phyloP scores from a whole-genome alignment of 2,888 invertebrate genomes.

The Orthosia gothica region DNA sequence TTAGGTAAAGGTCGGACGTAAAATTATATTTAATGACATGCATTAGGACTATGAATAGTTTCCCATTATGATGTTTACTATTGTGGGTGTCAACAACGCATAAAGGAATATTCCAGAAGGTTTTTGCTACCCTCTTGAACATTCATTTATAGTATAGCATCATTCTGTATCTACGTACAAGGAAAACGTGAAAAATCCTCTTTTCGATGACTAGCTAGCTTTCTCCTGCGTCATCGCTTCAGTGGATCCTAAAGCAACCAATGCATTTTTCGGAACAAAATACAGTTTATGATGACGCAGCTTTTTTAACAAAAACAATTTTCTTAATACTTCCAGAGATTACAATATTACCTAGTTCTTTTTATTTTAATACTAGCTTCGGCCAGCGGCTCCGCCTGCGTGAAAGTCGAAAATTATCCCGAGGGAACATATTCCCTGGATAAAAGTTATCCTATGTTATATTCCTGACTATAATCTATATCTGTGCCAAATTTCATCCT shows the following conservation, averaged over 20 bases:
- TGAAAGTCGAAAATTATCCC: no score
- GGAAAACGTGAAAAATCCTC: neutral
- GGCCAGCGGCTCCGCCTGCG: no score
- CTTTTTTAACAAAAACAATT: no score
- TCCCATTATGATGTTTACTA: slow-evolving; percentile 16
- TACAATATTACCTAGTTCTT: neutral
- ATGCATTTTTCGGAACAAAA: no score
- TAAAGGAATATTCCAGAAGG: slow-evolving; percentile 36
- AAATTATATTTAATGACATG: slow-evolving; percentile 39
- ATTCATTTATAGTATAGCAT: slow-evolving; percentile 13
- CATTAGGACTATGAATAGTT: slow-evolving; percentile 43
- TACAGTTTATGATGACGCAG: no score
- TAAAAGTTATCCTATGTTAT: no score
- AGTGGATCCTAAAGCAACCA: no score
- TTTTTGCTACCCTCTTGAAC: slow-evolving; percentile 11
- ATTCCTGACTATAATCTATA: no score
- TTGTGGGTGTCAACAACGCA: slow-evolving; percentile 27
- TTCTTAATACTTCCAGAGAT: neutral
- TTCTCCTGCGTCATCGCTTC: neutral
- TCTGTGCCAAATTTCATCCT: no score
- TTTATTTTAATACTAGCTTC: no score
- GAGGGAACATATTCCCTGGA: no score
- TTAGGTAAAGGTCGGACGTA: slow-evolving; percentile 51
- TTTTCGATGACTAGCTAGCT: neutral
- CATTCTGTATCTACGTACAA: neutral